These are phyloP conservation scores for Brienomyrus brachyistius DNA, from an alignment of 2,113 vertebrate species.

Conservation along the genomic window DNA sequence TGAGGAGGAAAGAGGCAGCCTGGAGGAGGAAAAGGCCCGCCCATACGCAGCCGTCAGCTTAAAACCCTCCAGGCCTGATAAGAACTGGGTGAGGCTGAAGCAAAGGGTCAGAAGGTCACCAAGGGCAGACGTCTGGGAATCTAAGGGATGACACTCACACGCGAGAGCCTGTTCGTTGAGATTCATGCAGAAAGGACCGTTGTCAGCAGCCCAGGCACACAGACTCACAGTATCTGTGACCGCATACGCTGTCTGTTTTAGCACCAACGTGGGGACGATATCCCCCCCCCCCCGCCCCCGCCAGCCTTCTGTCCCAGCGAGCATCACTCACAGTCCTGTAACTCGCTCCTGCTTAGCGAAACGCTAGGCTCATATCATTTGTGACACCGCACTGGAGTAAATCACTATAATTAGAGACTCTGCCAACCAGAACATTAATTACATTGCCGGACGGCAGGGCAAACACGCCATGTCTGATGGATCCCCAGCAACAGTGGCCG, in stretches of 20 bases:
- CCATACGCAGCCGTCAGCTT: no score
- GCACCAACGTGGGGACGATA: background rate
- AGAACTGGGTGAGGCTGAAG: background rate
- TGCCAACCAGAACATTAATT: constrained; percentile 35
- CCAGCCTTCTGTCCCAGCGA: background rate
- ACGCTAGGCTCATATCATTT: background rate
- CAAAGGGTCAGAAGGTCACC: background rate
- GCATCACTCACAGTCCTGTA: constrained; percentile 1
- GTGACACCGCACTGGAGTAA: constrained; percentile 25
- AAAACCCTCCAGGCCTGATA: background rate
- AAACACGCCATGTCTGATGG: constrained; percentile 32
- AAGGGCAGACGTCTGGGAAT: background rate
- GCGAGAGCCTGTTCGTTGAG: background rate
- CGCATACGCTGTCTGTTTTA: background rate
- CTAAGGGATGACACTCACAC: background rate
- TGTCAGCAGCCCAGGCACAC: background rate
- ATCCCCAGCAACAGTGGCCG: background rate
- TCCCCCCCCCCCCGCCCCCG: background rate
- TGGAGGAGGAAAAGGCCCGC: background rate
- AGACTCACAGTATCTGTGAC: background rate
- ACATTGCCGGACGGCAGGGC: constrained; percentile 23
- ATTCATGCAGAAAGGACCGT: background rate
- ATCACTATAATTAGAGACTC: constrained; percentile 37
- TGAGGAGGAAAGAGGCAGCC: background rate
- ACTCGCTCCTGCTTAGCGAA: background rate